phyloP scores from a whole-genome alignment of 2,113 vertebrate species.

The Ptyas mucosa region DNA sequence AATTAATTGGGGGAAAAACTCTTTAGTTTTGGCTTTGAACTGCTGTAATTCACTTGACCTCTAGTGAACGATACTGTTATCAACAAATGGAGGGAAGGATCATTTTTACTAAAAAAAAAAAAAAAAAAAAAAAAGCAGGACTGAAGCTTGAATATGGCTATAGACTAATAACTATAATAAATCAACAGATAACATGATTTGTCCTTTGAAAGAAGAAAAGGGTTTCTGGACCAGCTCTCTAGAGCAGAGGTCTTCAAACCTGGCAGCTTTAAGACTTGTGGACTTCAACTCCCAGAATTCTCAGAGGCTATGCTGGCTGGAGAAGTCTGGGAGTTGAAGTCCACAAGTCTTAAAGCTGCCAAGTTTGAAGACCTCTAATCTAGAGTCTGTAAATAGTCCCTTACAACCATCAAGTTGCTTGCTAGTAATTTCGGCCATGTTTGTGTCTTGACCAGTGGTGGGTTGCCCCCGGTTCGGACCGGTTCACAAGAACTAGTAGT shows the following conservation, averaged over 20 bases:
- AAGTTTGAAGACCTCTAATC: too few relatives aligned
- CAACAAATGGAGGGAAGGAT: neutral
- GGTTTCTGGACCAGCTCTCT: neutral
- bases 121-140: too few relatives aligned
- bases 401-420: neutral
- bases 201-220: fast-evolving
- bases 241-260: too few relatives aligned
- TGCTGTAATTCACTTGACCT: neutral
- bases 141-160: neutral
- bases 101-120: neutral
- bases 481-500: too few relatives aligned
- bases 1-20: neutral
- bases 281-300: too few relatives aligned
- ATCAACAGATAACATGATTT: neutral
- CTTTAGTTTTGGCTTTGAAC: neutral
- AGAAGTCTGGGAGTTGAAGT: too few relatives aligned
- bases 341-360: too few relatives aligned
- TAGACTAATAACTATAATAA: neutral
- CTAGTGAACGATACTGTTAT: neutral
- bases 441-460: neutral
- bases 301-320: too few relatives aligned
- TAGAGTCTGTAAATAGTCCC: neutral
- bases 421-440: neutral
- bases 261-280: too few relatives aligned
- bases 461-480: too few relatives aligned